A percentile compares a stretch with the other conserved stretches of the same genome.
Evolutionary conservation across 1,140 invertebrate species (phyloP).

Genomic region (Musca vetustissima): DNA sequence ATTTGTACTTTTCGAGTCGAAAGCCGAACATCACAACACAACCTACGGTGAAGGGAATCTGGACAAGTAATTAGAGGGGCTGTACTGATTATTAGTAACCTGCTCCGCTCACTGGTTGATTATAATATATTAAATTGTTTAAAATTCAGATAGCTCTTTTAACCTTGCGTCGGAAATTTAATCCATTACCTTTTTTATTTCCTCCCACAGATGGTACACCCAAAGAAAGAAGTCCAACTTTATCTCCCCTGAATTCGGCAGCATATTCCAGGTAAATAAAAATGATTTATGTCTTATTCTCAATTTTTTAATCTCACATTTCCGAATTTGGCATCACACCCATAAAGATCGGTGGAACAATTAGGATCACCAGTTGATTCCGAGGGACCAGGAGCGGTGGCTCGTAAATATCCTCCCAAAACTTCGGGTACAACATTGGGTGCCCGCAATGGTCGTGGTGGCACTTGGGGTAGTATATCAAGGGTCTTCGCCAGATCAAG

Average conservation of each 20-base stretch:
- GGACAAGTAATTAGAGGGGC: no score
- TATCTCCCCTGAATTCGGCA: slow-evolving; percentile 75
- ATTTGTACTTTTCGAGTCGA: no score
- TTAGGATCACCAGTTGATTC: slow-evolving; percentile 59
- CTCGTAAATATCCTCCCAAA: slow-evolving; percentile 54
- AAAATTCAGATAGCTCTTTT: no score
- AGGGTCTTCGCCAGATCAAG: slow-evolving; percentile 83
- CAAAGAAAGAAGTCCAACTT: slow-evolving; percentile 79
- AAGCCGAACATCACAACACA: no score
- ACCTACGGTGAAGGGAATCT: no score
- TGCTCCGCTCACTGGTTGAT: no score
- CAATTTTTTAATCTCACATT: no score
- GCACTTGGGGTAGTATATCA: slow-evolving; percentile 78
- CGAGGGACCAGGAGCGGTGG: slow-evolving; percentile 58
- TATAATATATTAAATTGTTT: no score
- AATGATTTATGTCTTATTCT: no score
- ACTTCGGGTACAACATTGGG: slow-evolving; percentile 50
- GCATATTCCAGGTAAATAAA: slow-evolving; percentile 76
- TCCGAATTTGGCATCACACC: background rate
- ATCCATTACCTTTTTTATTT: no score
- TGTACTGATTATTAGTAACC: no score
- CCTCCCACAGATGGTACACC: slow-evolving; percentile 66
- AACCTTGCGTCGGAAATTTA: no score
- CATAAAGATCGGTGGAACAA: slow-evolving; percentile 69
- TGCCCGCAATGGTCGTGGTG: slow-evolving; percentile 61